phyloP scores from a whole-genome alignment of 2,113 vertebrate genomes.

The Halichoeres trimaculatus region DNA sequence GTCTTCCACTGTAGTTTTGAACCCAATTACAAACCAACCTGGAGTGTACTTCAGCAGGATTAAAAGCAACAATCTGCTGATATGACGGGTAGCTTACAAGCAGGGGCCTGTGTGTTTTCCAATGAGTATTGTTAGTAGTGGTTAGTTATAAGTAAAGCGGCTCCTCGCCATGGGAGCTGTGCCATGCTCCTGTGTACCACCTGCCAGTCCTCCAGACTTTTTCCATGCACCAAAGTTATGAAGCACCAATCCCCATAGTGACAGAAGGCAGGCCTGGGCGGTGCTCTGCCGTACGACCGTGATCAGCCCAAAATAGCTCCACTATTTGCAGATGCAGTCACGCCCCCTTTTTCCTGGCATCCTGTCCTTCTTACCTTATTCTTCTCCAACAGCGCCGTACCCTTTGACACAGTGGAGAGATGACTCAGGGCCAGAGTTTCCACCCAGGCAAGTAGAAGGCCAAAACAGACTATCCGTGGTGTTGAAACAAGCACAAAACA shows the following conservation, averaged over 20 bases:
- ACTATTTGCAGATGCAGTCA: constrained; percentile 77
- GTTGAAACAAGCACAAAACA: constrained; percentile 2
- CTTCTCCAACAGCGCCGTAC: constrained; percentile 42
- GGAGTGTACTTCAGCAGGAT: constrained; percentile 16
- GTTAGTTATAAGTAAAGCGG: constrained; percentile 58
- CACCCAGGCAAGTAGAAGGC: constrained; percentile 3
- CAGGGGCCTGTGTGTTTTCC: constrained; percentile 71
- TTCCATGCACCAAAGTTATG: constrained; percentile 79
- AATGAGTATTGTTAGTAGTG: constrained; percentile 59
- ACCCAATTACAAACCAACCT: constrained; percentile 14
- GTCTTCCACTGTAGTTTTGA: constrained; percentile 5
- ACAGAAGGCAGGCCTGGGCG: constrained; percentile 81
- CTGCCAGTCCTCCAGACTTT: constrained; percentile 81
- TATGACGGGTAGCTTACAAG: constrained; percentile 42
- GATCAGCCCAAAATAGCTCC: constrained; percentile 76
- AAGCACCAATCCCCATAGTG: constrained; percentile 78
- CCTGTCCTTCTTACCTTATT: constrained; percentile 60
- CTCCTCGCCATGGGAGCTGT: constrained; percentile 67
- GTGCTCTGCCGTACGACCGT: constrained; percentile 61
- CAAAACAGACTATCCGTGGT: constrained; percentile 6
- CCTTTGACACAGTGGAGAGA: constrained; percentile 65
- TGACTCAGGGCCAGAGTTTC: constrained; percentile 55
- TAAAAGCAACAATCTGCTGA: constrained; percentile 54
- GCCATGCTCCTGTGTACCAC: constrained; percentile 81
- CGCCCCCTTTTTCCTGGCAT: constrained; percentile 80